Percentiles rank a stretch among this genome's conserved stretches.
phyloP scores from a whole-genome alignment of 2,888 invertebrate genomes.

The Melangyna quadrimaculata region DNA sequence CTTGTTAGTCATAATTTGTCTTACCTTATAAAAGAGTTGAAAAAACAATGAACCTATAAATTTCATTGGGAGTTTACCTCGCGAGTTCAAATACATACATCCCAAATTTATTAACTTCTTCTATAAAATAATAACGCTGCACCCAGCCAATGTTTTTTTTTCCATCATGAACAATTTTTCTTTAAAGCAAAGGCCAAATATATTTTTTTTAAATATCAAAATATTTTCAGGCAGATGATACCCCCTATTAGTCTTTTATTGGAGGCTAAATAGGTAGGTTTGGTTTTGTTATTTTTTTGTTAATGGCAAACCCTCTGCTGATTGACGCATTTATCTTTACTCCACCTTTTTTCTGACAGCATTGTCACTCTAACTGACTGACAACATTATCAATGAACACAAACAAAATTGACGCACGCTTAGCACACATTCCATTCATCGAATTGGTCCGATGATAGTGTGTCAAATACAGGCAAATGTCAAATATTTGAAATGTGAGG shows the following conservation, averaged over 20 bases:
- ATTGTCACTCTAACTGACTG: constrained; percentile 1
- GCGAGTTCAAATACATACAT: background rate
- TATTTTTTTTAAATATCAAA: constrained; percentile 44
- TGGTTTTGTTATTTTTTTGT: background rate
- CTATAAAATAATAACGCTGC: background rate
- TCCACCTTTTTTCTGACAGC: constrained; percentile 14
- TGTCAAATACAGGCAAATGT: background rate
- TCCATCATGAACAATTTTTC: background rate
- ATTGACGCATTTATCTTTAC: constrained; percentile 8
- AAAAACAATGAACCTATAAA: background rate
- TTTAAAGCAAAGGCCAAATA: constrained; percentile 29
- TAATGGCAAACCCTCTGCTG: constrained; percentile 39
- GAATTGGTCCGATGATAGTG: background rate
- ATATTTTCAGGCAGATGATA: constrained; percentile 44
- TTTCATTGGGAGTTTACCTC: constrained; percentile 4
- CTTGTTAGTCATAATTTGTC: background rate
- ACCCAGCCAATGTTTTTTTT: background rate
- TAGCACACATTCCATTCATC: background rate
- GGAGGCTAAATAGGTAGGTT: background rate
- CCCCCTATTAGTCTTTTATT: constrained; percentile 37
- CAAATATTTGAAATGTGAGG: background rate
- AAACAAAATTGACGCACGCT: background rate
- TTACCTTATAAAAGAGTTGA: background rate
- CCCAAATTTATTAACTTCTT: constrained; percentile 4
- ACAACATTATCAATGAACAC: background rate